phyloP scores from a whole-genome alignment of 2,888 invertebrate species.

The Chouioia cunea region DNA sequence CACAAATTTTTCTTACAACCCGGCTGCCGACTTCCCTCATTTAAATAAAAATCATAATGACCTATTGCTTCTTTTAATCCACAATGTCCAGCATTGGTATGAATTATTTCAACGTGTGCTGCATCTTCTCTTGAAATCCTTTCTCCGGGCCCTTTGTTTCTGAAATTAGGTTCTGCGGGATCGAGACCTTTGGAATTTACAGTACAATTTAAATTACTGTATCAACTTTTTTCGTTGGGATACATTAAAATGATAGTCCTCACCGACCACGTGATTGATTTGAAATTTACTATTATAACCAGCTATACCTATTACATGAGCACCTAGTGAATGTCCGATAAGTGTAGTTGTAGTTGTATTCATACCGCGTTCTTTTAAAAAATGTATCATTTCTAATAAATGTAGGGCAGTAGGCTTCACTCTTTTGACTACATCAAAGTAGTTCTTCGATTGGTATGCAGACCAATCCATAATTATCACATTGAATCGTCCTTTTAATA shows the following conservation, averaged over 20 bases:
- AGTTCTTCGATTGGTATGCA: too few species aligned
- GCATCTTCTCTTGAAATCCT: constrained; percentile 59
- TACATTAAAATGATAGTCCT: too few species aligned
- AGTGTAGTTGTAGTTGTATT: constrained; percentile 47
- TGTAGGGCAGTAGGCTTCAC: too few species aligned
- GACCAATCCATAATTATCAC: too few species aligned
- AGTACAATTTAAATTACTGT: not conserved
- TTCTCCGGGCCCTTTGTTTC: constrained; percentile 40
- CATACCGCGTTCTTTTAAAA: constrained; percentile 49
- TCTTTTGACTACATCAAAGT: too few species aligned
- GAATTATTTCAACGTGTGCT: constrained; percentile 59
- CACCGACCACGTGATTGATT: constrained; percentile 34
- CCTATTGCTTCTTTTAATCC: constrained; percentile 55
- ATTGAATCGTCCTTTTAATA: too few species aligned
- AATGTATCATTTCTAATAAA: constrained; percentile 51
- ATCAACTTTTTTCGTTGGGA: too few species aligned
- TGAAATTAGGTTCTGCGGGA: constrained; percentile 60
- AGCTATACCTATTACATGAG: constrained; percentile 55
- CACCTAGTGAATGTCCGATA: constrained; percentile 58
- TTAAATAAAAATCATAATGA: constrained; percentile 60
- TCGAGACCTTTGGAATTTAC: constrained; percentile 55
- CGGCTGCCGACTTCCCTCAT: constrained; percentile 59
- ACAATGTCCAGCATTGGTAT: constrained; percentile 58
- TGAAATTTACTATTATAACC: constrained; percentile 47
- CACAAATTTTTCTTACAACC: constrained; percentile 48